phyloP scores from a whole-genome alignment of 1,140 invertebrate genomes.

The Cotesia glomerata region DNA sequence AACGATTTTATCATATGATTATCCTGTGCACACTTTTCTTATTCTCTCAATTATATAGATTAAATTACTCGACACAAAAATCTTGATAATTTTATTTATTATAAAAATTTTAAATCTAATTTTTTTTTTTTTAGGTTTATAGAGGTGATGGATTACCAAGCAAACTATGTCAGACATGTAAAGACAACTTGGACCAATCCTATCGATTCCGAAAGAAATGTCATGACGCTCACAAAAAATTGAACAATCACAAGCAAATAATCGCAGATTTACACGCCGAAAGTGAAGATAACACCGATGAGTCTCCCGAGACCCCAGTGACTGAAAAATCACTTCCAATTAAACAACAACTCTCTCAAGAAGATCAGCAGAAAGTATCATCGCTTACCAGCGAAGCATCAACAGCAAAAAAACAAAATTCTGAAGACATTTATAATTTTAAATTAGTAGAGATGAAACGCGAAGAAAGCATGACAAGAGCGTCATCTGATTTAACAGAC shows the following conservation, averaged over 20 bases:
- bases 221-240: conserved; percentile 71
- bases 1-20: no score
- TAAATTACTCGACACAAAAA: no score
- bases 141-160: conserved; percentile 74
- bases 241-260: conserved; percentile 70
- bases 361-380: conserved; percentile 38
- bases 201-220: conserved; percentile 79
- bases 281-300: conserved; percentile 42
- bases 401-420: conserved; percentile 59
- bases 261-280: conserved; percentile 58
- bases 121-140: conserved; percentile 62
- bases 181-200: conserved; percentile 73
- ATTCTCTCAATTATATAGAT: no score
- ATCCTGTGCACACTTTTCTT: no score
- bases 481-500: conserved; percentile 63
- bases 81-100: conserved; percentile 23
- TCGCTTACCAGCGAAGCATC: conserved; percentile 51
- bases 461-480: conserved; percentile 52
- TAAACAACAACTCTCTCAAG: conserved; percentile 58
- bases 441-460: conserved; percentile 55
- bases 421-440: conserved; percentile 59
- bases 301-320: conserved; percentile 44
- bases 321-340: conserved; percentile 58
- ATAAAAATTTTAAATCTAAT: conserved; percentile 18
- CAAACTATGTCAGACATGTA: conserved; percentile 73